Evolutionary conservation across 2,888 invertebrate species (phyloP).

Genomic region (Cecidostiba fungosa): DNA sequence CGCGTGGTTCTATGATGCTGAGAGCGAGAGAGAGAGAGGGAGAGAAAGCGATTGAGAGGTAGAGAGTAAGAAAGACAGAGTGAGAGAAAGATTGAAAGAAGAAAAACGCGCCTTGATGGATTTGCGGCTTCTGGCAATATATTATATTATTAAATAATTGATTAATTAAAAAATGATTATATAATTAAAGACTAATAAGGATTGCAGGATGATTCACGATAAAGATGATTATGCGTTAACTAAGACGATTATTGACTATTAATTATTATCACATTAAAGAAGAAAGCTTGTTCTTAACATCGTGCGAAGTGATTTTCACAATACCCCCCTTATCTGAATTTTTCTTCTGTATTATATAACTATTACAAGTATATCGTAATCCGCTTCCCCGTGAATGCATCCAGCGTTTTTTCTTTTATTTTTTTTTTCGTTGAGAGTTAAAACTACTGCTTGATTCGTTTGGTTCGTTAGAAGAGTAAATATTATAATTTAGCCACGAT

Average conservation of each 20-base stretch:
- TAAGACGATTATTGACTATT: conserved; percentile 64
- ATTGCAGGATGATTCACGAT: conserved; percentile 65
- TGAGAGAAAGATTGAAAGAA: conserved; percentile 19
- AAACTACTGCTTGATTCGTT: neutral
- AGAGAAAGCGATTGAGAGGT: conserved; percentile 37
- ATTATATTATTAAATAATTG: conserved; percentile 63
- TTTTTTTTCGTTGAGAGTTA: neutral
- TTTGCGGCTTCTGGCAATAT: conserved; percentile 66
- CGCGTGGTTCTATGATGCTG: conserved; percentile 43
- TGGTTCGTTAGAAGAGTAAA: neutral
- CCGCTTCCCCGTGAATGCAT: neutral
- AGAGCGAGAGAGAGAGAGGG: conserved; percentile 46
- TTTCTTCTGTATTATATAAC: neutral
- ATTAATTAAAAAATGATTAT: conserved; percentile 65
- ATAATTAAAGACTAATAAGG: conserved; percentile 65
- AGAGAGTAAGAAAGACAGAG: conserved; percentile 23
- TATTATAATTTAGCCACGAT: neutral
- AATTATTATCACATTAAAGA: conserved; percentile 66
- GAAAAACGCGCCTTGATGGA: conserved; percentile 64
- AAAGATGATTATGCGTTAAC: conserved; percentile 64
- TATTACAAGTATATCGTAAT: neutral
- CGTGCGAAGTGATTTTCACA: conserved; percentile 51
- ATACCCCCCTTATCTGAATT: neutral
- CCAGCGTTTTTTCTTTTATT: conserved; percentile 11
- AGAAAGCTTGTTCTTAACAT: conserved; percentile 65